Evolutionary conservation across 1,140 invertebrate species (phyloP).

Genomic region (Ceratina australensis): DNA sequence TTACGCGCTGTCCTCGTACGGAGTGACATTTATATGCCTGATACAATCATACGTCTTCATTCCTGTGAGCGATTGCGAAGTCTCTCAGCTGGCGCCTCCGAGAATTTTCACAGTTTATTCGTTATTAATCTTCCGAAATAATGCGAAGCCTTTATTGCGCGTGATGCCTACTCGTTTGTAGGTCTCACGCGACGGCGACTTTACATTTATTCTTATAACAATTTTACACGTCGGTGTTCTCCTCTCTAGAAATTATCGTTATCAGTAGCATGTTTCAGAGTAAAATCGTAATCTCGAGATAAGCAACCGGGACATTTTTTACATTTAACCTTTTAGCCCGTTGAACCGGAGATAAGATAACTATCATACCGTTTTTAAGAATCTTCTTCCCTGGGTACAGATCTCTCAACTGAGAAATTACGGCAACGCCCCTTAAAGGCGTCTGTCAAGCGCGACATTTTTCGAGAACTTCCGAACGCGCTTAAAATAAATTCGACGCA

Average conservation of each 20-base stretch:
- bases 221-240: too few relatives aligned
- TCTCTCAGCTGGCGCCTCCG: neutral
- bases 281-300: constrained; percentile 2
- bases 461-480: neutral
- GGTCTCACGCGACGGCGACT: neutral
- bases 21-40: neutral
- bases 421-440: too few relatives aligned
- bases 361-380: neutral
- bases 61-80: neutral
- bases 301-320: neutral
- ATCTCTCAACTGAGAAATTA: too few relatives aligned
- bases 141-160: neutral
- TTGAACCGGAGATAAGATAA: neutral
- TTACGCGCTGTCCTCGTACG: neutral
- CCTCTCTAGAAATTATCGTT: too few relatives aligned
- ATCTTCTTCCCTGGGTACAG: neutral
- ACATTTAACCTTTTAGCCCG: neutral
- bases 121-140: constrained; percentile 18
- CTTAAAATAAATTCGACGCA: neutral
- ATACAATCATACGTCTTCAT: neutral
- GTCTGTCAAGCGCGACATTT: neutral
- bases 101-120: constrained; percentile 11
- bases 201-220: neutral
- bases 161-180: constrained; percentile 9
- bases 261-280: neutral